Conservation (phyloP, 2,888 invertebrate species). For the Ochropacha duplaris region DNA sequence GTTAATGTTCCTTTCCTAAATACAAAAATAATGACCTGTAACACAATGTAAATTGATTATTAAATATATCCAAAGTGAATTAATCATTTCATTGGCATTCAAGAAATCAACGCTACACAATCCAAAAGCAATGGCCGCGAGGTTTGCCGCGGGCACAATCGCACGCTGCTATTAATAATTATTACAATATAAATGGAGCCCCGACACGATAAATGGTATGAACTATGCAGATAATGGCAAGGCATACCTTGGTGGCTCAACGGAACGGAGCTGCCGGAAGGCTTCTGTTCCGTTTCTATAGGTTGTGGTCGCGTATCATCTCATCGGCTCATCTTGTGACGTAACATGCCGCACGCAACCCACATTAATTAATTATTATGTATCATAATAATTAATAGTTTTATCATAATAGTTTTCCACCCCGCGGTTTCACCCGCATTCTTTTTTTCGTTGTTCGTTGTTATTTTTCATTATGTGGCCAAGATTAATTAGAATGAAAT, state of each 20-base stretch:
- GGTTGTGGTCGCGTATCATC: conserved; percentile 40
- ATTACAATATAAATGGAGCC: conserved; percentile 57
- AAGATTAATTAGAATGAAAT: too few relatives aligned
- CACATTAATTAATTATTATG: too few relatives aligned
- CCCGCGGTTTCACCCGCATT: too few relatives aligned
- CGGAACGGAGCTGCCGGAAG: conserved; percentile 35
- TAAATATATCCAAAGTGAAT: background rate
- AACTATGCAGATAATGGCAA: conserved; percentile 59
- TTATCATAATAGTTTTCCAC: too few relatives aligned
- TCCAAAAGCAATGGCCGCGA: conserved; percentile 29
- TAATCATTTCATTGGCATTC: conserved; percentile 20
- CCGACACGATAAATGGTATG: conserved; percentile 64
- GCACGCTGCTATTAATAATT: conserved; percentile 61
- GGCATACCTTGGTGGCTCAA: conserved; percentile 22
- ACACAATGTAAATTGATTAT: background rate
- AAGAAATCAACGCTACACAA: conserved; percentile 31
- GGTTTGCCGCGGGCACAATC: conserved; percentile 51
- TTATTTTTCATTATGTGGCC: too few relatives aligned
- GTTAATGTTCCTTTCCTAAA: too few relatives aligned
- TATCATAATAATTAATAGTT: too few relatives aligned
- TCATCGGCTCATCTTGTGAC: conserved; percentile 5
- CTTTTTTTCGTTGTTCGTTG: too few relatives aligned
- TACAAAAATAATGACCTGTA: too few relatives aligned
- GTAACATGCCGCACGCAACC: too few relatives aligned
- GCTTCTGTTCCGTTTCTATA: conserved; percentile 37